phyloP scores from a whole-genome alignment of 1,140 invertebrate species.

The Linepithema humile region DNA sequence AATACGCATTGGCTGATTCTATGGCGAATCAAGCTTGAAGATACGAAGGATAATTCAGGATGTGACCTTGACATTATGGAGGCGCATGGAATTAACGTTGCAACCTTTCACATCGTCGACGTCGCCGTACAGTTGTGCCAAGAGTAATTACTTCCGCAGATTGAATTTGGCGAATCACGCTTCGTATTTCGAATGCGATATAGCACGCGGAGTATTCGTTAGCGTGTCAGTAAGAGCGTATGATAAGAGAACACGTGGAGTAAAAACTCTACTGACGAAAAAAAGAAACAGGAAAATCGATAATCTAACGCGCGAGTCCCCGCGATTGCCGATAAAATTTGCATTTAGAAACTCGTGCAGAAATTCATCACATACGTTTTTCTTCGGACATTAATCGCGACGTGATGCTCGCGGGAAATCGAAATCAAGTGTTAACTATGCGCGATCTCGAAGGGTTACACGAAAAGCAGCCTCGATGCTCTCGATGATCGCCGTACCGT shows the following conservation, averaged over 20 bases:
- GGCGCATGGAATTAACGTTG: conserved; percentile 59
- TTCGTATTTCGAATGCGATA: conserved; percentile 7
- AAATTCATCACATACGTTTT: neutral
- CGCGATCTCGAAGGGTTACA: neutral
- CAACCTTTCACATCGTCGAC: conserved; percentile 54
- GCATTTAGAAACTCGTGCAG: neutral
- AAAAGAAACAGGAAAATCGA: conserved; percentile 4
- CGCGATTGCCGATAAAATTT: neutral
- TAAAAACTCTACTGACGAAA: too few species aligned
- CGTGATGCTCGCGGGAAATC: neutral
- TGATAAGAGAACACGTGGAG: neutral
- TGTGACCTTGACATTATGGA: conserved; percentile 71
- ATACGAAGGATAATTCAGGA: conserved; percentile 60
- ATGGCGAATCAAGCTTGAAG: conserved; percentile 4
- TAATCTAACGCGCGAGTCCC: conserved; percentile 19
- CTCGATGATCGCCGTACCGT: conserved; percentile 48
- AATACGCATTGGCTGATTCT: neutral
- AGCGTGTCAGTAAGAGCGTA: neutral
- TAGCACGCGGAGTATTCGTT: neutral
- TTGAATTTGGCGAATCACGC: conserved; percentile 48
- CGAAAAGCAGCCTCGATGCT: conserved; percentile 45
- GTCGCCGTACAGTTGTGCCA: conserved; percentile 27
- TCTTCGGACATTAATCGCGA: neutral
- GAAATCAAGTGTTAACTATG: neutral
- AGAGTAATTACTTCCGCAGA: conserved; percentile 50